Conservation (phyloP, 2,888 invertebrate genomes). For the Clivina fossor region DNA sequence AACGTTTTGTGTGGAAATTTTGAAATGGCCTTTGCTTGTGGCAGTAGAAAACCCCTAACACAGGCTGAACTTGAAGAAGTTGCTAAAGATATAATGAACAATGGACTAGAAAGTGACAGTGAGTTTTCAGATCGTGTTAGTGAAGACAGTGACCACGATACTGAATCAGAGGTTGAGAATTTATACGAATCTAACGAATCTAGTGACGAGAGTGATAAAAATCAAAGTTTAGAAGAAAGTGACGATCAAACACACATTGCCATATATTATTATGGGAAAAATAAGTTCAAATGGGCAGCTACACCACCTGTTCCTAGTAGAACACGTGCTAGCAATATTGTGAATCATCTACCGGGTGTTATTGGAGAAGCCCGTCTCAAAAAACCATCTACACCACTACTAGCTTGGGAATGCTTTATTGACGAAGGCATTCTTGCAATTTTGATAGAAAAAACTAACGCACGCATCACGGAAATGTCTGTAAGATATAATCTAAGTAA, state of each 20-base stretch:
- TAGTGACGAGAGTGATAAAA: too few species aligned
- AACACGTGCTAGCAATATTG: not conserved
- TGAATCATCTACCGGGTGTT: not conserved
- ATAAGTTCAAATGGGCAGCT: slow-evolving; percentile 1
- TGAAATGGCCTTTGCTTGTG: slow-evolving; percentile 1
- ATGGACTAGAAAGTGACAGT: not conserved
- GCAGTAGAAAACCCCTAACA: slow-evolving; percentile 1
- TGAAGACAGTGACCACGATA: not conserved
- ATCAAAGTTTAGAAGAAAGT: not conserved
- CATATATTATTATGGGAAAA: not conserved
- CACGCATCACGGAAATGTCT: slow-evolving; percentile 1
- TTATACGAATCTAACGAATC: not conserved
- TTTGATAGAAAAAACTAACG: slow-evolving; percentile 3
- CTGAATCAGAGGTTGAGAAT: not conserved
- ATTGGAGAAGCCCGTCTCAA: not conserved
- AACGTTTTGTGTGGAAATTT: not conserved
- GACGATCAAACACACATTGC: not conserved
- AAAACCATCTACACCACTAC: not conserved
- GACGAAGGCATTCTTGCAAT: not conserved
- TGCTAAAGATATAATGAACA: slow-evolving; percentile 5
- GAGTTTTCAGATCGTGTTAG: not conserved
- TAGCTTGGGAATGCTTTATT: slow-evolving; percentile 1
- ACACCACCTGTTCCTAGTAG: not conserved
- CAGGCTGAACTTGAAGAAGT: slow-evolving; percentile 4
- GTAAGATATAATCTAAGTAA: not conserved